These are phyloP conservation scores for Gracilinanus agilis DNA, from an alignment of 2,113 vertebrate genomes.

Conservation along the genomic window DNA sequence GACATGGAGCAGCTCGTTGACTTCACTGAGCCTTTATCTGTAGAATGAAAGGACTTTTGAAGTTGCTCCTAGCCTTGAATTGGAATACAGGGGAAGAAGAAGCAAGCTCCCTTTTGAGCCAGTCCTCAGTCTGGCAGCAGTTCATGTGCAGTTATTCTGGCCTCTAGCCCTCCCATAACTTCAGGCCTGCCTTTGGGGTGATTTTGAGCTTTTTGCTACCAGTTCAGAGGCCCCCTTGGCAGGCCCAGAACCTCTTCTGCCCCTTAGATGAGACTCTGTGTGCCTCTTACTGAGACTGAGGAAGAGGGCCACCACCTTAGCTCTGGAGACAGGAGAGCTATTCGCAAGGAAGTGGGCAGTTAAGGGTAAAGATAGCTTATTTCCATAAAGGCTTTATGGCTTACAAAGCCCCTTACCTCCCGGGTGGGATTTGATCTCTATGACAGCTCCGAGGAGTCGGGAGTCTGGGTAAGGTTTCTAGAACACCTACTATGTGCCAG, in stretches of 20 bases:
- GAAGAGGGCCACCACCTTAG: no score
- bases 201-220: neutral
- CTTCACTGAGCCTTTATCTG: neutral
- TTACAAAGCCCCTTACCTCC: neutral
- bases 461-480: neutral
- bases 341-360: no score
- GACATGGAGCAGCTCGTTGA: neutral
- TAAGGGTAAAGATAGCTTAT: neutral
- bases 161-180: neutral
- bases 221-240: neutral
- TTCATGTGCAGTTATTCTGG: neutral
- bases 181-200: neutral
- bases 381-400: neutral
- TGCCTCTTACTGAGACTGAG: no score
- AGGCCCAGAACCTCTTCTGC: neutral
- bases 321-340: neutral
- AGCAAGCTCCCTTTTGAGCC: neutral
- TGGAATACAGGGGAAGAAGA: no score
- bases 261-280: neutral
- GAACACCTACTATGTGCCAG: neutral
- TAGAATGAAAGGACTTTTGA: neutral
- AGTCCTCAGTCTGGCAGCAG: neutral
- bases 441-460: neutral
- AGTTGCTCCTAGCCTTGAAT: no score
- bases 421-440: neutral